These are phyloP conservation scores for Malacosoma neustria DNA, from an alignment of 2,888 invertebrate genomes.

Conservation along the genomic window DNA sequence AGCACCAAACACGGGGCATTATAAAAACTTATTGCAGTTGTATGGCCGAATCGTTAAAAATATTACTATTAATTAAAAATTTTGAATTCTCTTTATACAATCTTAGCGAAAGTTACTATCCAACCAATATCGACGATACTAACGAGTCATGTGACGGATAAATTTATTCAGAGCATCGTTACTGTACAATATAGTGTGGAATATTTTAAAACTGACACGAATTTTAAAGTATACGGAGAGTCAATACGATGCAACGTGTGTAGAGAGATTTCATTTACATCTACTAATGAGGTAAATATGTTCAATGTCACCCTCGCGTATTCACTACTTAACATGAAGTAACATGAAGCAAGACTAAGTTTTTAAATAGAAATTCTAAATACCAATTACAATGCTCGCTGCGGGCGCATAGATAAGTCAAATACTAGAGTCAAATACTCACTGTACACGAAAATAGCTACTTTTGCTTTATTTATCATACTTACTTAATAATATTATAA, in stretches of 20 bases:
- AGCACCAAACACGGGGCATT: constrained; percentile 21
- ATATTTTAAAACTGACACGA: not conserved
- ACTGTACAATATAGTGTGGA: not conserved
- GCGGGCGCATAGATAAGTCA: not conserved
- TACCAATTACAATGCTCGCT: not conserved
- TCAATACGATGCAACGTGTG: constrained; percentile 10
- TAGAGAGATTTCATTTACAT: constrained; percentile 13
- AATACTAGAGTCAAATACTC: too few relatives aligned
- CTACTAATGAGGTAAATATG: constrained; percentile 12
- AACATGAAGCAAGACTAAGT: constrained; percentile 4
- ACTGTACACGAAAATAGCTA: too few relatives aligned
- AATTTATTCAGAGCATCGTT: not conserved
- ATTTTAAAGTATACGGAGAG: constrained; percentile 5
- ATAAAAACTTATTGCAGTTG: constrained; percentile 15
- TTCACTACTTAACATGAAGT: constrained; percentile 3
- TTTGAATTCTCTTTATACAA: not conserved
- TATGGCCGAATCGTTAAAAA: constrained; percentile 11
- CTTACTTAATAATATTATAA: too few relatives aligned
- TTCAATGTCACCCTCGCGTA: constrained; percentile 11
- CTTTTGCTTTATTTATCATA: too few relatives aligned
- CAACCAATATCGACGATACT: not conserved
- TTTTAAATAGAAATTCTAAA: constrained; percentile 3
- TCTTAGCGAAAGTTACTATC: not conserved
- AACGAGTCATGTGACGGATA: not conserved
- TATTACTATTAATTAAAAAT: constrained; percentile 3